Evolutionary conservation across 2,113 vertebrate species (phyloP), one percentile per base, ranked within the genome.

Genomic region (Odontesthes bonariensis): DNA sequence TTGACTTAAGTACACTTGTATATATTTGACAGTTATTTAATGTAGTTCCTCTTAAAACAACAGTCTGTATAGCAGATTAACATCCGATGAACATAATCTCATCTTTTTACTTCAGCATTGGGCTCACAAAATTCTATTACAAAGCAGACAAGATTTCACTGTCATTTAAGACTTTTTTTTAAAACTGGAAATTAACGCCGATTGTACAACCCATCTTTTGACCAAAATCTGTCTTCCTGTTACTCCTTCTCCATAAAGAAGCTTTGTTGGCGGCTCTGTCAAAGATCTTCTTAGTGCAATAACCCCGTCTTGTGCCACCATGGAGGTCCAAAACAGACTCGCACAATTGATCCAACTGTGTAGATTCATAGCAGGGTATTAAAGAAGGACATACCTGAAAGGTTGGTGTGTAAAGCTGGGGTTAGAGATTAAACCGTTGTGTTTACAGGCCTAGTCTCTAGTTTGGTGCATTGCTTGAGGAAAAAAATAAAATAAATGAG

Each of bases 301-400:
- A 81, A 79, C 56, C 62, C 56, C 46, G 11, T 64, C 81, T 66
- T 73, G 65, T 60, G 62, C 72, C 77, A 83, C 71, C 58, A 75
- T 38, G 62, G 73, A 74, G 78, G 60, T 84, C 84, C 81, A 73
- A 81, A 83, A 81, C 62, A 67, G 79, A 84, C 71, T 73, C 66
- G 60, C 59, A 69, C 51, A 84, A 70, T 10, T 79, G 47, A 83
- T 74, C 81, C 74, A 75, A 74, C 66, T 73, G 58, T 67, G 69
- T 65, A 72, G 72, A 77, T 54, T 75, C 35, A 77, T 71, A 83
- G 66, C 52, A 83, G 60, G 13, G 46, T 74, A 52, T 81, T 61
- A 68, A 72, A 73, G 58, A 57, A 33, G 20, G 16, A 75, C 57
- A 82, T 46, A 68, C 62, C 75, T 79, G 64, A 51, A 85, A 79